Base-by-base conservation (phyloP, 1,140 invertebrate genomes). In the Pemphigus obesinymphae region DNA sequence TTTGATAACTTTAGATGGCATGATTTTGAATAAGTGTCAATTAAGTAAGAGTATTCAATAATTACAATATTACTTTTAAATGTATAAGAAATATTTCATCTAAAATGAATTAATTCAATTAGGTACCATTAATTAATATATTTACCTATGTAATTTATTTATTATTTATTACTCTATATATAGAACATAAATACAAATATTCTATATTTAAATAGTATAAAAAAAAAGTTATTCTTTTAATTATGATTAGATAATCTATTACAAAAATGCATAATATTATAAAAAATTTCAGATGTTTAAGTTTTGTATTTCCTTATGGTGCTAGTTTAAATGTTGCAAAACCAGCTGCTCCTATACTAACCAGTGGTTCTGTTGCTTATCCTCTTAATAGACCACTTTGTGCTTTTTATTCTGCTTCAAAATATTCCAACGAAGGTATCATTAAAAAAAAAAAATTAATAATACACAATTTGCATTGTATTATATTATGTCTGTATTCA, bases 261-360 rank as follows among this genome's bases (percentile, higher is more conserved):
- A 10, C 34, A 37, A 37, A 20, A 66, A 66, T 66, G 3, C 1
- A 66, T 66, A 66, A 34, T 20, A 66, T 3, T 50, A 20, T 63
- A 48, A 72, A 0, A 26, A 63, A 85, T 88, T 90, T 75, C 85
- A 94, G 93, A 83, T 90, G 91, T 23, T 88, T 96, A 11, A 92
- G 92, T 82, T 96, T 98, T 88, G 89, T 99, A 13, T 99, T 98
- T 88, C 97, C 98, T 1, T 97, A 93, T 88, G 98, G 98, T 31
- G 95, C 96, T 45, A 98, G 97, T 0, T 87, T 99, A 61, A 98
- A 96, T 86, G 96, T 99, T 0, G 95, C 92, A 75, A 93, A 94
- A 85, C 96, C 97, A 10, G 93, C 96, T 0, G 90, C 93, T 29
- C 92, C 97, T 66, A 90, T 97, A 7, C 88, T 99, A 48, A 97